Evolutionary conservation across 2,113 vertebrate species (phyloP).

Genomic region (Uria lomvia): DNA sequence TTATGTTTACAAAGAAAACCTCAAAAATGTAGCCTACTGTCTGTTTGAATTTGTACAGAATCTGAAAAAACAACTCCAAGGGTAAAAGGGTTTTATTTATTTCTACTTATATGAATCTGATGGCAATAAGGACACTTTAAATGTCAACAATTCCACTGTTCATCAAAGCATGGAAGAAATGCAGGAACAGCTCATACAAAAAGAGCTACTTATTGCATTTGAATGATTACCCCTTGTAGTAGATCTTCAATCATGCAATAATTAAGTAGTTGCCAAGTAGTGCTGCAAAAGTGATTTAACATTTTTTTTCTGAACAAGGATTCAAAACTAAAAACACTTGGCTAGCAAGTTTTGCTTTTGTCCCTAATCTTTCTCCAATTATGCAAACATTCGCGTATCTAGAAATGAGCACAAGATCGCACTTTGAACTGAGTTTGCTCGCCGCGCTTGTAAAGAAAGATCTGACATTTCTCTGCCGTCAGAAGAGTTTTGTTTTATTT

Average conservation of each 20-base stretch:
- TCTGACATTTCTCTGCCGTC: background rate
- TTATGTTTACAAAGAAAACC: background rate
- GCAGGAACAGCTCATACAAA: background rate
- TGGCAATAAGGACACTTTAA: background rate
- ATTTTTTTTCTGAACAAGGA: background rate
- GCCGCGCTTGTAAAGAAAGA: background rate
- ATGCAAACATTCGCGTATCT: background rate
- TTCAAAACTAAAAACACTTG: background rate
- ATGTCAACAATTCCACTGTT: background rate
- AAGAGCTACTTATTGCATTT: background rate
- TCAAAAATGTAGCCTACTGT: background rate
- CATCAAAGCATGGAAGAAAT: background rate
- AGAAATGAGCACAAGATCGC: background rate
- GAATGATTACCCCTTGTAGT: background rate
- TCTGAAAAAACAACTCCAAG: background rate
- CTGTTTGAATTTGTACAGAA: background rate
- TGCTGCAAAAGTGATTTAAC: background rate
- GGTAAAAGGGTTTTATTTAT: background rate
- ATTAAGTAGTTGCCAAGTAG: background rate
- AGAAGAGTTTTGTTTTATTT: background rate
- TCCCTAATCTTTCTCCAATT: background rate
- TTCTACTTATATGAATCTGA: background rate
- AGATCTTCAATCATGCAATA: background rate
- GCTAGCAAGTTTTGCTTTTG: background rate
- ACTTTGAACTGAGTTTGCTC: background rate